Base-by-base conservation (phyloP, 2,113 vertebrate genomes). In the Pteropus alecto region DNA sequence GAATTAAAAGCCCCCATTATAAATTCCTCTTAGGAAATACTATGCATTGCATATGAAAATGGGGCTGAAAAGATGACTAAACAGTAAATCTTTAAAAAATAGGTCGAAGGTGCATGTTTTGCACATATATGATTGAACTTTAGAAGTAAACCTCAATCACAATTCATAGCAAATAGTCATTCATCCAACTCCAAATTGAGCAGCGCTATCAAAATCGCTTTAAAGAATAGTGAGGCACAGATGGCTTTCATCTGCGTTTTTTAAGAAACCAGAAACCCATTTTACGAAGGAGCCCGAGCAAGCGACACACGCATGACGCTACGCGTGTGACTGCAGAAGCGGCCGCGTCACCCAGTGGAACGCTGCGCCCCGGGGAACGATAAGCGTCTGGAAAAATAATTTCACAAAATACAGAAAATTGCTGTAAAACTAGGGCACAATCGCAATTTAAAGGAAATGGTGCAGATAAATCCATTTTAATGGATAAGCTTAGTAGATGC, bases 391-490 rank as follows among this genome's bases (percentile, higher is more conserved):
- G 94, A 77, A 79, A 87, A 56, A 22, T 97, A 95, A 98, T 98
- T 98, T 98, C 95, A 91, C 90, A 98, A 98, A 98, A 97, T 51
- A 95, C 0, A 96, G 96, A 97, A 98, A 98, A 98, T 98, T 98
- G 98, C 97, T 87, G 61, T 73, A 94, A 92, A 98, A 95, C 84
- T 35, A 94, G 93, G 89, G 90, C 98, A 93, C 96, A 95, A 94
- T 97, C 97, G 98, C 95, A 98, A 98, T 99, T 98, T 98, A 98
- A 98, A 95, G 98, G 98, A 99, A 98, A 98, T 99, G 98, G 96
- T 98, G 99, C 98, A 98, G 98, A 99, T 98, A 99, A 99, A 99
- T 98, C 96, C 94, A 43, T 95, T 97, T 98, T 98, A 99, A 98
- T 99, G 98, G 98, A 84, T 97, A 97, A 95, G 86, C 98, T 98